Evolutionary conservation across 1,140 invertebrate species (phyloP), one percentile per base, ranked within the genome.

Genomic region (Brachionus koreanus): DNA sequence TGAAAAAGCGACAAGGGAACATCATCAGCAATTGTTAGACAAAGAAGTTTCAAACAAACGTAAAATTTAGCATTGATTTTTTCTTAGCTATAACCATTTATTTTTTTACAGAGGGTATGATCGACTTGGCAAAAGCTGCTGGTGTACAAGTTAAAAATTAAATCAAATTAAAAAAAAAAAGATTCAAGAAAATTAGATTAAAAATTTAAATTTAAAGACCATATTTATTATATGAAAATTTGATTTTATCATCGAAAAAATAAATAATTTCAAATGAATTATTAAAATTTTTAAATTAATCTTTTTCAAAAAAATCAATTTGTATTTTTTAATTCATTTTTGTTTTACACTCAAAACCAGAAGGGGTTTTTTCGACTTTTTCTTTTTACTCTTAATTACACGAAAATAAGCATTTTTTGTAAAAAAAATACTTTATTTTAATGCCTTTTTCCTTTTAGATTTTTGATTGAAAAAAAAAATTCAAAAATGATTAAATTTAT

Each of bases 1-100:
- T n/a, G 76, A 79, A 65, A 79, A 79, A 43, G 76, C 76, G 5
- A 79, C 76, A 12, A 57, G 19, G 61, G 76, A 79, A 65, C 76
- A 79, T 42, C 49, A 79, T 12, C 76, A 65, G 25, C 76, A 79
- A 65, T 29, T 79, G 6, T 13, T 19, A 23, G 76, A 79, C 25
- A 79, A 42, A 43, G 76, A 79, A 57, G 49, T 7, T 61, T 4
- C 10, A 4, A 79, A 63, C 12, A 79, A 79, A 79, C 35, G 76
- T 79, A 65, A 79, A 39, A 35, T 7, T 23, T 13, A 39, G 3
- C 16, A 33, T 39, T 33, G 43, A 43, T 12, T 13, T 65, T 61
- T 39, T 42, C 1, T 4, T 16, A 39, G 12, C 25, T 25, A 2
- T 52, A n/a, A 79, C 2, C 35, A 43, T 61, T 23, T 6, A 57